These are phyloP conservation scores for Aporophyla nigra DNA, from an alignment of 2,888 invertebrate species.

Conservation along the genomic window DNA sequence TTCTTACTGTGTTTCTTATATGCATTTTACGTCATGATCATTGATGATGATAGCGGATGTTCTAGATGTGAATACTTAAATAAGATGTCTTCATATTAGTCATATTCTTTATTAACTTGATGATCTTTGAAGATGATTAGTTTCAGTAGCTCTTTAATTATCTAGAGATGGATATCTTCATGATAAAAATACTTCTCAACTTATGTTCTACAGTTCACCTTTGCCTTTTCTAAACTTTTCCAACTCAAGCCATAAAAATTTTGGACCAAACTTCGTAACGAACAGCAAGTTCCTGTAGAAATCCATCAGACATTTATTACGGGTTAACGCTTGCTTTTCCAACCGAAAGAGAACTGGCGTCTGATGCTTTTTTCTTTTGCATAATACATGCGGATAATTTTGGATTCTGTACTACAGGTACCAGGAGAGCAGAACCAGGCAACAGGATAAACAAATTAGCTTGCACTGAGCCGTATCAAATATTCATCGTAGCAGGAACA, in stretches of 20 bases:
- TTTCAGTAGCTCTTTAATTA: background rate
- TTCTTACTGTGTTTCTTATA: conserved; percentile 82
- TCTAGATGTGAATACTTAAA: conserved; percentile 62
- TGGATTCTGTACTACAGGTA: conserved; percentile 72
- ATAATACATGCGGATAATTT: conserved; percentile 75
- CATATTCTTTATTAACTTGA: conserved; percentile 24
- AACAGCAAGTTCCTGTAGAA: conserved; percentile 4
- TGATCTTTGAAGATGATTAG: conserved; percentile 9
- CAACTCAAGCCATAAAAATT: background rate
- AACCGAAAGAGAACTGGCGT: conserved; percentile 28
- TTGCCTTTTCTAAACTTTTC: background rate
- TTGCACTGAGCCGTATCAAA: conserved; percentile 90
- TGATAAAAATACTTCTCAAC: background rate
- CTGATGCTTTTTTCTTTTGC: conserved; percentile 55
- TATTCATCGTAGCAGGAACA: conserved; percentile 90
- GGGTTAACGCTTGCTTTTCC: conserved; percentile 20
- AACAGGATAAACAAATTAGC: conserved; percentile 90
- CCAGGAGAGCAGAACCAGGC: conserved; percentile 80
- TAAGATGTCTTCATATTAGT: conserved; percentile 66
- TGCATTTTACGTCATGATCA: conserved; percentile 68
- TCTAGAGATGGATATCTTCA: background rate
- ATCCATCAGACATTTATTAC: conserved; percentile 37
- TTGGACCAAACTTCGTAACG: background rate
- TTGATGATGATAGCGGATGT: conserved; percentile 68
- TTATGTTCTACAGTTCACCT: background rate